Percentiles rank a stretch among this genome's conserved stretches.
These are phyloP conservation scores for Anneissia japonica DNA, from an alignment of 35 echinoderm and acorn worm species.

Conservation along the genomic window DNA sequence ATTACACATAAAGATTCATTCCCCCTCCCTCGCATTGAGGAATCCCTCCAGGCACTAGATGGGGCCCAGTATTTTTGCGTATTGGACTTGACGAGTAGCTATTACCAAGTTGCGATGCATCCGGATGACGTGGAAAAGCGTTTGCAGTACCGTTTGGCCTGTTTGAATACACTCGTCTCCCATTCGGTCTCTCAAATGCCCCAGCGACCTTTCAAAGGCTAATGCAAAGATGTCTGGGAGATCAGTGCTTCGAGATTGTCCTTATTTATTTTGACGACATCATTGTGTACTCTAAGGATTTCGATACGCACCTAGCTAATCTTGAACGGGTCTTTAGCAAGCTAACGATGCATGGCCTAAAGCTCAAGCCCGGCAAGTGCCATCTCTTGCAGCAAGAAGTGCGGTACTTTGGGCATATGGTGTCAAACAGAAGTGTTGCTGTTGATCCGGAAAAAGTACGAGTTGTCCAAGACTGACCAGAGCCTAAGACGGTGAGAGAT, in stretches of 20 bases:
- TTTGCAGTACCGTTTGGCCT: too few relatives aligned
- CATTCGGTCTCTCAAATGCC: too few relatives aligned
- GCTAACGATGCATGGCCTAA: conserved; percentile 5
- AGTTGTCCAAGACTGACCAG: conserved; percentile 29
- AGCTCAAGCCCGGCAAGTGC: conserved; percentile 22
- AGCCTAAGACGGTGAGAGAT: conserved; percentile 8
- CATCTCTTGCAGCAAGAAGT: conserved; percentile 13
- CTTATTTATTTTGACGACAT: conserved; percentile 42
- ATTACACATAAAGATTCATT: not conserved
- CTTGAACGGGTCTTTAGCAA: not conserved
- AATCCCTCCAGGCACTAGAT: conserved; percentile 26
- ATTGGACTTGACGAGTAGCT: conserved; percentile 29
- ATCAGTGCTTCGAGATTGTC: not conserved
- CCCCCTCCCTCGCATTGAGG: not conserved
- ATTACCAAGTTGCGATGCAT: conserved; percentile 32
- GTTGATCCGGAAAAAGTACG: conserved; percentile 26
- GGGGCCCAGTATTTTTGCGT: conserved; percentile 18
- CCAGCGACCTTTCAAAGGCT: conserved; percentile 1
- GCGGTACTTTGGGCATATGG: conserved; percentile 38
- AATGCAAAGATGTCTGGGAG: not conserved
- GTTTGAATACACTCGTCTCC: too few relatives aligned
- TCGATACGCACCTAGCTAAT: not conserved
- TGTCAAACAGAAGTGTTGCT: conserved; percentile 16
- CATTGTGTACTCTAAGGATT: conserved; percentile 22
- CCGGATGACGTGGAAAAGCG: too few relatives aligned